phyloP scores from a whole-genome alignment of 2,888 invertebrate genomes.

The Protonemura montana region DNA sequence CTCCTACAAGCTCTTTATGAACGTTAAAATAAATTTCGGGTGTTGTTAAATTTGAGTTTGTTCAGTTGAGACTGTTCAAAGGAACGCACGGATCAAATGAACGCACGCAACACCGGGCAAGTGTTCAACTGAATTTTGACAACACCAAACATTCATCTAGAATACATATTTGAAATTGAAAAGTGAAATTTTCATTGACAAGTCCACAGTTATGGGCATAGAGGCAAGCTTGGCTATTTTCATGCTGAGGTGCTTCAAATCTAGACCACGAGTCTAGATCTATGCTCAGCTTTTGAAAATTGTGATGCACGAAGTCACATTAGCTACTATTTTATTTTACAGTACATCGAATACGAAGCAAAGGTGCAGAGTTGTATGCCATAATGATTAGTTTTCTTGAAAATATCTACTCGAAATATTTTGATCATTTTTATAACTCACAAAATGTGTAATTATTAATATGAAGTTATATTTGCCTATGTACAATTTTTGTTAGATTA shows the following conservation, averaged over 20 bases:
- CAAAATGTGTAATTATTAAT: conserved; percentile 13
- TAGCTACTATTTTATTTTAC: conserved; percentile 7
- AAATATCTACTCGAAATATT: conserved; percentile 32
- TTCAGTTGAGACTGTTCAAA: background rate
- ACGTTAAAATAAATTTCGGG: background rate
- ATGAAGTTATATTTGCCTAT: conserved; percentile 38
- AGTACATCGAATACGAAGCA: conserved; percentile 24
- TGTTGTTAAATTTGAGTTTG: background rate
- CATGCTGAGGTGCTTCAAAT: background rate
- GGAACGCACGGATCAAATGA: background rate
- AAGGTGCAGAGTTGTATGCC: background rate
- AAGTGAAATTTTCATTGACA: background rate
- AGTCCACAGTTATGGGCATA: background rate
- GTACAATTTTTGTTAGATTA: conserved; percentile 34
- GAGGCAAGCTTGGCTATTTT: background rate
- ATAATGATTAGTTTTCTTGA: conserved; percentile 28
- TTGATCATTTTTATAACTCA: conserved; percentile 1
- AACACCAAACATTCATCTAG: conserved; percentile 20
- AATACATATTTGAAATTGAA: background rate
- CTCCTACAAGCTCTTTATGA: background rate
- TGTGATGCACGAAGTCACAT: background rate
- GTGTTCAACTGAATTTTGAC: conserved; percentile 7
- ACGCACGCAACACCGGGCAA: background rate
- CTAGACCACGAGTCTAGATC: background rate
- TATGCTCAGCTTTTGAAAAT: background rate